phyloP scores from a whole-genome alignment of 2,797 vertebrate genomes.

The Tinamus major region DNA sequence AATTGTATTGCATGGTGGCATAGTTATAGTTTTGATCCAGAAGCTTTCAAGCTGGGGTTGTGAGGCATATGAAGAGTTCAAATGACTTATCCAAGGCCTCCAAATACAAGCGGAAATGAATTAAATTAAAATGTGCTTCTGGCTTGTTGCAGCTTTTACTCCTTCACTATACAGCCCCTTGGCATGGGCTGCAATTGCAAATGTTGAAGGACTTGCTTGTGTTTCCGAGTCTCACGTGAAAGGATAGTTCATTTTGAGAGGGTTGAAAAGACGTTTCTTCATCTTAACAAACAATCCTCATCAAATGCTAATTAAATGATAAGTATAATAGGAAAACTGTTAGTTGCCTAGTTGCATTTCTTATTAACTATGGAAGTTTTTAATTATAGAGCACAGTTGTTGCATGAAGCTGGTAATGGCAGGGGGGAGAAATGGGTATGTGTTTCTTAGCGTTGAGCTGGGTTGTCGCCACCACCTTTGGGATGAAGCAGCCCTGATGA shows the following conservation, averaged over 20 bases:
- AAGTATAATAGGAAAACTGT: constrained; percentile 37
- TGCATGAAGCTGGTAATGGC: not conserved
- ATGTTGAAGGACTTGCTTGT: not conserved
- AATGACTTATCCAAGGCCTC: not conserved
- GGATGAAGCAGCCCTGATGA: not conserved
- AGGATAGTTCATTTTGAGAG: not conserved
- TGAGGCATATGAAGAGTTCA: not conserved
- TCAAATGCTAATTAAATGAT: constrained; percentile 66
- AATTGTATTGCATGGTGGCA: not conserved
- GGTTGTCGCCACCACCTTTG: not conserved
- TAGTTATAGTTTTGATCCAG: not conserved
- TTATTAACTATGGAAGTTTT: constrained; percentile 15
- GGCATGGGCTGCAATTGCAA: not conserved
- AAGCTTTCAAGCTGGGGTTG: not conserved
- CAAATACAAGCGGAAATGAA: not conserved
- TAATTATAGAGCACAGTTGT: constrained; percentile 21
- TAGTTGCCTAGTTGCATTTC: constrained; percentile 59
- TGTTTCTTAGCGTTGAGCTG: not conserved
- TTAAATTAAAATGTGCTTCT: not conserved
- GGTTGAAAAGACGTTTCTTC: constrained; percentile 8
- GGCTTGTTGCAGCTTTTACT: not conserved
- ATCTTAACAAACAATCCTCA: constrained; percentile 26
- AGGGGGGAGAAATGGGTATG: not conserved
- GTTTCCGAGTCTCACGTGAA: not conserved
- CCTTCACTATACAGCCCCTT: not conserved